Evolutionary conservation across 1,140 invertebrate genomes (phyloP), one percentile per base, ranked within the genome.

Genomic region (Zaprionus davidi): DNA sequence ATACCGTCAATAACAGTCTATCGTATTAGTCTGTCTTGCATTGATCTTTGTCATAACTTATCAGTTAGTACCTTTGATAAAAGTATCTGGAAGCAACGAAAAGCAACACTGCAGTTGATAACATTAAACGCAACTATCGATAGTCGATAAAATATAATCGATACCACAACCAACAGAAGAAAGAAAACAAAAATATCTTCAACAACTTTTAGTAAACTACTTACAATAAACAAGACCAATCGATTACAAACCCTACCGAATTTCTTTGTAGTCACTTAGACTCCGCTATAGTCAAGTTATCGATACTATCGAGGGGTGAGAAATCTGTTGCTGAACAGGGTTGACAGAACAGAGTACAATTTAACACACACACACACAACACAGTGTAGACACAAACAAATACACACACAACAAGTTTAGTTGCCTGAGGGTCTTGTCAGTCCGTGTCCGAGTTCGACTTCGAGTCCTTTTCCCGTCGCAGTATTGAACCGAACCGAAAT

Each of bases 401-500:
- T 20, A 68, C 59, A 26, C 28, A 2, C 31, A 36, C 11, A 20
- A 11, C 15, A 24, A 17, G 7, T 5, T 12, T 22, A 22, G 9
- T 13, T 31, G 63, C 31, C 34, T 38, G 31, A 17, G 20, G 49
- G 13, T 22, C 41, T 11, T 17, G 46, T 56, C 53, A 26, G 22
- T 56, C 28, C 26, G 53, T n/a, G 53, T 56, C 11, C 28, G 9
- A 34, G 2, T 34, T 34, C 31, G 31, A 34, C 9, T 34, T 31
- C 15, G 53, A 28, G 53, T 56, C 53, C 53, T 56, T 56, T 56
- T 56, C 17, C 12, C 9, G 12, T 44, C 22, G 24, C 46, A 28
- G 15, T 38, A 13, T 38, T 3, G 1, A 5, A 38, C 38, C 38
- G 38, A n/a, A n/a, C 15, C 38, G 41, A 46, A 46, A 6, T n/a